A percentile compares a stretch with the other conserved stretches of the same genome.
Conservation (phyloP, 2,113 vertebrate genomes). For the Aplodontia rufa region DNA sequence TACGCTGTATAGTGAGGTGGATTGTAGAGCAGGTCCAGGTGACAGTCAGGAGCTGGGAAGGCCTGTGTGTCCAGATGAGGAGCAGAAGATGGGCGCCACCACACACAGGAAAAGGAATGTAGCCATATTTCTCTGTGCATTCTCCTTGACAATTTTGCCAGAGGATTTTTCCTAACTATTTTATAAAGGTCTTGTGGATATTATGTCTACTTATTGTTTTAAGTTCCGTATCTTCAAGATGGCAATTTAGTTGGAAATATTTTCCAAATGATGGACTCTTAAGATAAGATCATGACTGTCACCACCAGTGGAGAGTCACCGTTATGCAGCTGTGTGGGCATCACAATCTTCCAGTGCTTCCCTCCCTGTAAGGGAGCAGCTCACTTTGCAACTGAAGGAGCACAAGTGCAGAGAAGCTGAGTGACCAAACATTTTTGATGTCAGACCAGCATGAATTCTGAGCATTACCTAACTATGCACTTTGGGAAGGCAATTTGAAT, state of each 20-base stretch:
- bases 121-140: neutral
- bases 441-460: neutral
- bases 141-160: neutral
- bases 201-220: neutral
- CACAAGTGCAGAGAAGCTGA: neutral
- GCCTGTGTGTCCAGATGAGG: neutral
- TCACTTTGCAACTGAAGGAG: neutral
- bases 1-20: neutral
- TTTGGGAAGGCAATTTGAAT: neutral
- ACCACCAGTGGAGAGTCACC: neutral
- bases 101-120: neutral
- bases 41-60: neutral
- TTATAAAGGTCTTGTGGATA: neutral
- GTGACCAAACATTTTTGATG: neutral
- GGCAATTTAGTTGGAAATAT: neutral
- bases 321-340: neutral
- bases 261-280: neutral
- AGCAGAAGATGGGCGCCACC: neutral
- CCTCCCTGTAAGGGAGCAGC: accelerated
- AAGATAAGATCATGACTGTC: neutral
- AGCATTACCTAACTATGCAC: neutral
- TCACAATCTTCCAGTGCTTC: neutral
- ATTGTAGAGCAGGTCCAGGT: neutral
- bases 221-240: neutral
- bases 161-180: neutral